Evolutionary conservation across 2,888 invertebrate species (phyloP), one percentile per base, ranked within the genome.

Genomic region (Ormyrus labotus): DNA sequence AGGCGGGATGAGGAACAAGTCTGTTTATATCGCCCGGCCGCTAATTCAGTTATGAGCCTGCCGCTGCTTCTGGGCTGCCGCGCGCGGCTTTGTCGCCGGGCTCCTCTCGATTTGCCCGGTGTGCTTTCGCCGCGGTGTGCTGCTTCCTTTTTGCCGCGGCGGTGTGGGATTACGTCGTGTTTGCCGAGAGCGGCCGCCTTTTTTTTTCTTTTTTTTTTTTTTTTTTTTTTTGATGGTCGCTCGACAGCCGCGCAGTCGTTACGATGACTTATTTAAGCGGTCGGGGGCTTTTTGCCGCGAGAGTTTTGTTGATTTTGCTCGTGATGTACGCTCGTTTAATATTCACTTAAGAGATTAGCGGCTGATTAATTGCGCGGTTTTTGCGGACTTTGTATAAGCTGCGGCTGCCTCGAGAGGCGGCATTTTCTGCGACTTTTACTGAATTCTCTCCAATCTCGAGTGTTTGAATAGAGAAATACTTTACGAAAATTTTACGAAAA

Each of bases 31-130:
- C 67, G 64, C 47, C 60, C 55, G 8, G 57, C 53, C 19, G 70
- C 78, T 73, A 73, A 78, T 78, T 78, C 78, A 78, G 78, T 78
- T 78, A 78, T 68, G 74, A 74, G 53, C 61, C 51, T 19, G 73
- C 63, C 19, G 34, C 47, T 6, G 19, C n/a, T 9, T 9, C 19
- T 10, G 69, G 51, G 9, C n/a, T 9, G 13, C 19, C n/a, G 69
- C 51, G 9, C 0, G n/a, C 34, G 5, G 45, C 34, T 50, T 47
- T 48, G 34, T 11, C n/a, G 9, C n/a, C 6, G 19, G 19, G n/a
- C 6, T 53, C 13, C 13, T 13, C 13, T 13, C 34, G 34, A 34
- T 4, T 34, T 34, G 34, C 34, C 34, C 34, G 34, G 19, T 19
- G 47, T 47, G 55, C 61, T 61, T 61, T 69, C 69, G 76, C 69